phyloP scores from a whole-genome alignment of 2,797 vertebrate genomes.

The Alfaro cultratus region DNA sequence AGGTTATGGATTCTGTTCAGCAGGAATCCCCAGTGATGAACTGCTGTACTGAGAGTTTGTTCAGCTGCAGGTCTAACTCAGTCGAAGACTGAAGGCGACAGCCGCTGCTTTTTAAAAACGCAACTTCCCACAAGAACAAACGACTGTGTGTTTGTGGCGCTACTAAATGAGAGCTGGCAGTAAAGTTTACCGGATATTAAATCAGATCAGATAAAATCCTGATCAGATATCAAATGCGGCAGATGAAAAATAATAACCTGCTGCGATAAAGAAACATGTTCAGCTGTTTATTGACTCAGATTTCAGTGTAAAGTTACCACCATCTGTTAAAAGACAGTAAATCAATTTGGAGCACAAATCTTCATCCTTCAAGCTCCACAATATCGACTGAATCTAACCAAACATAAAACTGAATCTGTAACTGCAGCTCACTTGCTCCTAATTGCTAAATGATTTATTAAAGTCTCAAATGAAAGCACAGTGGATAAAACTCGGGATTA shows the following conservation, averaged over 20 bases:
- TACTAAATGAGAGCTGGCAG: neutral
- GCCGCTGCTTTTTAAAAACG: neutral
- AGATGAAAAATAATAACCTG: neutral
- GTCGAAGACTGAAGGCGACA: neutral
- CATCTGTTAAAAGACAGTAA: neutral
- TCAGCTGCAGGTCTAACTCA: neutral
- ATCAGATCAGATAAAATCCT: neutral
- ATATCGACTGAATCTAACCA: neutral
- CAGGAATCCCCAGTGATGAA: neutral
- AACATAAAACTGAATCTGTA: neutral
- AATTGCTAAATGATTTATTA: slow-evolving; percentile 1
- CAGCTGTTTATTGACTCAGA: neutral
- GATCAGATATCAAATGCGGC: neutral
- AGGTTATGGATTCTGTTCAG: neutral
- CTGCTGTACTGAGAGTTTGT: neutral
- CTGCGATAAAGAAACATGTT: neutral
- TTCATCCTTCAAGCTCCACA: neutral
- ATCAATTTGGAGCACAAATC: neutral
- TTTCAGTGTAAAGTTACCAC: neutral
- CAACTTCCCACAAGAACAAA: neutral
- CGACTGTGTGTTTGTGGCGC: neutral
- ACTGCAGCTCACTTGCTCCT: neutral
- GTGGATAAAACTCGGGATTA: neutral
- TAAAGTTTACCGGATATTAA: neutral
- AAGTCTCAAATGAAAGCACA: neutral